Conservation (phyloP, 2,113 vertebrate species). For the Scomber colias region DNA sequence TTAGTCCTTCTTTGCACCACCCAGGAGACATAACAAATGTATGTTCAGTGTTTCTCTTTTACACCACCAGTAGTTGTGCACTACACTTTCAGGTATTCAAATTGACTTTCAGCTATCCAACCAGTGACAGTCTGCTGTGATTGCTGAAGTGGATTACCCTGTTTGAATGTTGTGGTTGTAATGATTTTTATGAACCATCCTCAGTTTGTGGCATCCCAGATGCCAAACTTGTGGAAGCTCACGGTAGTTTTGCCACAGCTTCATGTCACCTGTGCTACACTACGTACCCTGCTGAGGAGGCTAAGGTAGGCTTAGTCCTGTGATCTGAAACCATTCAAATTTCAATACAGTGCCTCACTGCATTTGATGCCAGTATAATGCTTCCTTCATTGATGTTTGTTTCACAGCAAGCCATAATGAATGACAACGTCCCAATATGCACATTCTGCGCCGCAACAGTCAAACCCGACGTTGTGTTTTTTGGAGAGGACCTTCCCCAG, state of each 20-base stretch:
- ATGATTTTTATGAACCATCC: not conserved
- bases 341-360: not conserved
- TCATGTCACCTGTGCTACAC: constrained; percentile 88
- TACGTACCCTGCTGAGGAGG: constrained; percentile 82
- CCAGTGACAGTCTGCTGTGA: not conserved
- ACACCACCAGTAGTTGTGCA: not conserved
- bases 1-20: not conserved
- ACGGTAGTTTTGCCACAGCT: constrained; percentile 85
- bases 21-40: not conserved
- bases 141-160: not conserved
- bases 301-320: constrained; percentile 72
- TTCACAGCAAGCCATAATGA: constrained; percentile 81
- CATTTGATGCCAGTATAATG: not conserved
- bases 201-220: constrained; percentile 86
- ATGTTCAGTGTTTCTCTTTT: not conserved
- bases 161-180: not conserved
- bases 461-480: constrained; percentile 87
- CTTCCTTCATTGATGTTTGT: not conserved
- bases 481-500: constrained; percentile 86
- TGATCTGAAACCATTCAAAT: not conserved
- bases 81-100: too few relatives aligned
- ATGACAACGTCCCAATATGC: constrained; percentile 77
- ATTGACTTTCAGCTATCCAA: not conserved
- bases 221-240: constrained; percentile 87
- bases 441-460: constrained; percentile 84